Evolutionary conservation across 2,888 invertebrate species (phyloP).

Genomic region (Himalopsyche anomala): DNA sequence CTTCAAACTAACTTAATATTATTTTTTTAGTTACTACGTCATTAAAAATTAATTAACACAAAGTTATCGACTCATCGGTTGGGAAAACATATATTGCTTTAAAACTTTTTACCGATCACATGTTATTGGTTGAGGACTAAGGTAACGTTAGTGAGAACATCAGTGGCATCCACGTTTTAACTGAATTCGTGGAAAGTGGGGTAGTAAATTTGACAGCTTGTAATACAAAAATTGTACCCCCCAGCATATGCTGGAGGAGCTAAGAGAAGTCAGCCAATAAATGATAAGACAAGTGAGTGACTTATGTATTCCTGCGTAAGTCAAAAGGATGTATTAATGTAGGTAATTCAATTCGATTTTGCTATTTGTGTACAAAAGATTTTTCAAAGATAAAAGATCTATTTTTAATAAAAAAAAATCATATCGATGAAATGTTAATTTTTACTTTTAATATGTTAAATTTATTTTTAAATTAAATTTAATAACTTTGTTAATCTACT

Average conservation of each 20-base stretch:
- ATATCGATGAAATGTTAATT: no score
- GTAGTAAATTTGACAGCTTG: background rate
- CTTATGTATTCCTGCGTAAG: background rate
- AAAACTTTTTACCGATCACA: background rate
- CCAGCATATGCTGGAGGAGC: background rate
- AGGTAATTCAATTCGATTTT: background rate
- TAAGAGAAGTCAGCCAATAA: background rate
- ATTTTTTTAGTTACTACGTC: no score
- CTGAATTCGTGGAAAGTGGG: background rate
- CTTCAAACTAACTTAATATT: no score
- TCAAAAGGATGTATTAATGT: background rate
- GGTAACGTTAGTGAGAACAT: background rate
- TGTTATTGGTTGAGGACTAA: background rate
- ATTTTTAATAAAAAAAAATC: no score
- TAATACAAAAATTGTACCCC: conserved; percentile 10
- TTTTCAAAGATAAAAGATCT: background rate
- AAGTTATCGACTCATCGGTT: no score
- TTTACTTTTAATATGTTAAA: no score
- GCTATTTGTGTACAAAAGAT: background rate
- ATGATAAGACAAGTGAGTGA: background rate
- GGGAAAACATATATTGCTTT: no score
- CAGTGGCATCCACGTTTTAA: background rate
- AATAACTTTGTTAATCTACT: no score
- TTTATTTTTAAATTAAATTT: no score
- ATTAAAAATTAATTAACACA: no score